Percentiles rank a stretch among this genome's conserved stretches.
phyloP scores from a whole-genome alignment of 1,140 invertebrate genomes.

The Drosophila miranda region DNA sequence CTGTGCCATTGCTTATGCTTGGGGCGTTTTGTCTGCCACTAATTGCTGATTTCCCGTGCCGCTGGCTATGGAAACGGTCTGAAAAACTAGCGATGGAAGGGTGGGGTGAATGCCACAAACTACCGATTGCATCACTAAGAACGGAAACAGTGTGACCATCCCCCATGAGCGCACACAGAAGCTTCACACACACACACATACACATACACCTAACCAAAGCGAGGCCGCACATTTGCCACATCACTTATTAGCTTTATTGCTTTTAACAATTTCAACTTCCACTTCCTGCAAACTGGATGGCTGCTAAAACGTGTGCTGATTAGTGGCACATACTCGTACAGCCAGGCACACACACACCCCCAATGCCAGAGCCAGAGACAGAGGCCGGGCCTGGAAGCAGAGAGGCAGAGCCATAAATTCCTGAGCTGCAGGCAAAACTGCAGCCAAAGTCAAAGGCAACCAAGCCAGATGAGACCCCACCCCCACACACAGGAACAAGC shows the following conservation, averaged over 20 bases:
- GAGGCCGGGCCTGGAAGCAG: slow-evolving; percentile 15
- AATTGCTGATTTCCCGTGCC: slow-evolving; percentile 73
- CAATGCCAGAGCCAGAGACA: slow-evolving; percentile 5
- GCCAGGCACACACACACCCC: background rate
- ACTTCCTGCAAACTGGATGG: slow-evolving; percentile 60
- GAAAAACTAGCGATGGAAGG: slow-evolving; percentile 46
- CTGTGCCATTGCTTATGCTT: slow-evolving; percentile 18
- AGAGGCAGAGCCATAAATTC: slow-evolving; percentile 64
- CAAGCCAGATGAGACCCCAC: slow-evolving; percentile 1
- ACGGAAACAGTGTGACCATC: slow-evolving; percentile 1
- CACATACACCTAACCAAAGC: slow-evolving; percentile 27
- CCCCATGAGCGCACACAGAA: too few species aligned
- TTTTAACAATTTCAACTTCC: slow-evolving; percentile 79
- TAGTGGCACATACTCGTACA: slow-evolving; percentile 48
- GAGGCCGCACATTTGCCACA: slow-evolving; percentile 74
- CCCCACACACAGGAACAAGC: too few species aligned
- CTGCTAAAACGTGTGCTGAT: slow-evolving; percentile 78
- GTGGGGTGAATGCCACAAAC: slow-evolving; percentile 19
- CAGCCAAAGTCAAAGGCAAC: slow-evolving; percentile 59
- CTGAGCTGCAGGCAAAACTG: slow-evolving; percentile 67
- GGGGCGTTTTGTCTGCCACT: slow-evolving; percentile 63
- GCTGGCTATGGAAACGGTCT: slow-evolving; percentile 38
- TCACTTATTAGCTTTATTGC: slow-evolving; percentile 80
- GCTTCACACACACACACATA: background rate
- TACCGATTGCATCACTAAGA: slow-evolving; percentile 7